Base-by-base conservation (phyloP, 2,888 invertebrate species). In the Erynnis tages region DNA sequence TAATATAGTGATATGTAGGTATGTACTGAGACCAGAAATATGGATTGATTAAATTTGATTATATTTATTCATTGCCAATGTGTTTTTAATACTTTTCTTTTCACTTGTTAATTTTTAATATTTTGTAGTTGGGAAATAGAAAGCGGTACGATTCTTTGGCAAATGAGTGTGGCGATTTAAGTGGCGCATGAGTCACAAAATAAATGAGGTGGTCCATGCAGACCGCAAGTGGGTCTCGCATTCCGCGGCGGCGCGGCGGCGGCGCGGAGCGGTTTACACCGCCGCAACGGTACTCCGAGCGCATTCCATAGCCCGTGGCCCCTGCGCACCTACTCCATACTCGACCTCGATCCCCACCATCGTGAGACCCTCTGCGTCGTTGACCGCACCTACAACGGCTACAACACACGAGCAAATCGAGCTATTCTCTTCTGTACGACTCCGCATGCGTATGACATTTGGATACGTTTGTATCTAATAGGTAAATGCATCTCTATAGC, bases 251-350 rank as follows among this genome's bases (percentile, higher is more conserved):
- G 59, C 87, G 69, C 67, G 65, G 74, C 71, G 67, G 59, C 62
- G 63, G 66, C 60, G 66, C 66, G 68, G 65, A 62, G 72, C 68
- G 70, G 67, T 63, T 72, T 69, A 68, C 73, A 71, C 71, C 73
- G 75, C 68, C 75, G 65, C 82, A 89, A 88, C 89, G 89, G 89
- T 88, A 89, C 87, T 85, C 76, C 66, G 73, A 76, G 80, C 83
- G 79, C 87, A 84, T 73, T 71, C 78, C 80, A 79, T 82, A 85
- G 84, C 82, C 83, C 86, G 78, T 74, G 68, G 73, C 65, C 64
- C 66, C 58, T 63, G 59, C 64, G 59, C 62, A 61, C 71, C 61
- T 58, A 60, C 71, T 65, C 70, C 67, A 67, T 66, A 68, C 67
- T 63, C 76, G 80, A 82, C 82, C 83, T 79, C 79, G 71, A 86